Base-by-base conservation (phyloP, 1,140 invertebrate species). In the Zaprionus tsacasi region DNA sequence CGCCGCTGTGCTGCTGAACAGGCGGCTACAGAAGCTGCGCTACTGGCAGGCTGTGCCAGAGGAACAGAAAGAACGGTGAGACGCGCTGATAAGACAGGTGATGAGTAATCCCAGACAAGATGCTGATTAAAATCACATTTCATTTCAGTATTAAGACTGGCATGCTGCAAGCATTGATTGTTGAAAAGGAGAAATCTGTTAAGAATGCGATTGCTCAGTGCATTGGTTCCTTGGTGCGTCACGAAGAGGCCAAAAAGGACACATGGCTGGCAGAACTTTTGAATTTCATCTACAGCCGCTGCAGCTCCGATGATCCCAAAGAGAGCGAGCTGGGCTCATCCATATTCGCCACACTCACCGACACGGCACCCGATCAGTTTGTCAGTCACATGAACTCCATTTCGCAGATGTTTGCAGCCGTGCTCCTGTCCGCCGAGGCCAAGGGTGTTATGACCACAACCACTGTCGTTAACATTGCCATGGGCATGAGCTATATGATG, bases 261-360 rank as follows among this genome's bases (percentile, higher is more conserved):
- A 81, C 91, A 10, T 97, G 96, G 96, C 68, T 89, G 63, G 95
- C 94, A 8, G 95, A 96, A 80, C 89, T 97, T 36, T 93, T 97
- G 48, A 94, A 95, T 66, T 96, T 96, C 81, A 92, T 97, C 21
- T 92, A 82, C 36, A 72, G 72, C 6, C 81, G 81, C 10, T 86
- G 85, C 56, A 79, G 54, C 54, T 68, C 77, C 4, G 17, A 77
- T 7, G 88, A 92, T 82, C 65, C 88, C 8, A 82, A 78, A 27
- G 79, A 92, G 76, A 92, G 85, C 48, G 92, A 93, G 73, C 73
- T 79, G 30, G 92, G 92, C 52, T 81, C 90, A 40, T 91, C 92
- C 0, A 87, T 82, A n/a, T 93, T 92, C 43, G 77, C 82, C 8
- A 91, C 70, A 15, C 64, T 93, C 3, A 81, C 88, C 0, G 91